A percentile compares a stretch with the other conserved stretches of the same genome.
Conservation (phyloP, 2,797 vertebrate species). For the Loriculus beryllinus region DNA sequence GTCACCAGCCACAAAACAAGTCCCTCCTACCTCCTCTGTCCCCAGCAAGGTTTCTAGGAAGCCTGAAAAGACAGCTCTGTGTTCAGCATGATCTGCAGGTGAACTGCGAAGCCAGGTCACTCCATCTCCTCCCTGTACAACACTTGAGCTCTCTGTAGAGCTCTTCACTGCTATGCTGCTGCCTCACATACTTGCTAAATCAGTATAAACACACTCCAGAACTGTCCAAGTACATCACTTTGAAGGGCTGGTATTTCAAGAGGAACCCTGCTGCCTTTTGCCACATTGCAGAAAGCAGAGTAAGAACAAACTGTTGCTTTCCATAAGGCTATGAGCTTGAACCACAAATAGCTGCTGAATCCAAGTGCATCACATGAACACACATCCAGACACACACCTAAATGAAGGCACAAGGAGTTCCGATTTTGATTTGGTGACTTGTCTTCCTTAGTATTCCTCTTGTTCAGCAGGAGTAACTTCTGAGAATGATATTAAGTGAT, state of each 20-base stretch:
- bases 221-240: conserved; percentile 4
- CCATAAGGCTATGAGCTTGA: background rate
- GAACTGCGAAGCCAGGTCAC: background rate
- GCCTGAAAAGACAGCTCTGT: background rate
- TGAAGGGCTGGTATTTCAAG: conserved; percentile 45
- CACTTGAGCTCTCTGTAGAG: background rate
- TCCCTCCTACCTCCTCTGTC: background rate
- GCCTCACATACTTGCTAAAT: conserved; percentile 56
- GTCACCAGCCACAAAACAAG: background rate
- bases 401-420: background rate
- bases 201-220: conserved; percentile 42
- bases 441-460: background rate
- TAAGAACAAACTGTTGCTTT: background rate
- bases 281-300: background rate
- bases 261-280: background rate
- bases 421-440: background rate
- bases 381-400: background rate
- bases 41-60: background rate
- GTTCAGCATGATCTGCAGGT: background rate
- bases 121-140: background rate
- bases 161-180: background rate
- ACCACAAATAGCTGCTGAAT: background rate
- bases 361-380: background rate
- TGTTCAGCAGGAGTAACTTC: background rate
- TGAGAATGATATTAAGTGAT: background rate